Evolutionary conservation across 2,888 invertebrate genomes (phyloP).

Genomic region (Diloba caeruleocephala): DNA sequence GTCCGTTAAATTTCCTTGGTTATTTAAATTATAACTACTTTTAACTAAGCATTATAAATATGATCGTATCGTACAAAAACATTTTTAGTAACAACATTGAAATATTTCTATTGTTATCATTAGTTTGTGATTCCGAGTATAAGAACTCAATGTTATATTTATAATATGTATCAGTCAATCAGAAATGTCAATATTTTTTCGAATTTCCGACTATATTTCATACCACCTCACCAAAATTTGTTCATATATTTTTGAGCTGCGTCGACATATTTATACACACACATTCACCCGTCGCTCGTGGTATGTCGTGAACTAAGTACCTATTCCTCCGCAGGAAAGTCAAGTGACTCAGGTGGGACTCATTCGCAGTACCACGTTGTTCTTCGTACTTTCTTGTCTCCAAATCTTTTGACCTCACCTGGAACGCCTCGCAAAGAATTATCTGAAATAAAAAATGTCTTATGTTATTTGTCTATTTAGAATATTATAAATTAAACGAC

Average conservation of each 20-base stretch:
- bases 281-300: slow-evolving; percentile 12
- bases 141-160: slow-evolving; percentile 44
- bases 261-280: slow-evolving; percentile 31
- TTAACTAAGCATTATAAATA: slow-evolving; percentile 3
- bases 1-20: slow-evolving; percentile 13
- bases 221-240: slow-evolving; percentile 35
- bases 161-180: slow-evolving; percentile 51
- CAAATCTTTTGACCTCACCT: slow-evolving; percentile 79
- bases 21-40: slow-evolving; percentile 16
- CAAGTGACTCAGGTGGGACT: slow-evolving; percentile 45
- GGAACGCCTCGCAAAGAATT: slow-evolving; percentile 86
- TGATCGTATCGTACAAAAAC: slow-evolving; percentile 19
- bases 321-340: slow-evolving; percentile 31
- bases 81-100: slow-evolving; percentile 17
- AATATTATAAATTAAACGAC: not conserved
- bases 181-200: slow-evolving; percentile 27
- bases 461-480: too few species aligned
- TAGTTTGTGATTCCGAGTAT: slow-evolving; percentile 14
- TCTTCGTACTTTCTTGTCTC: slow-evolving; percentile 78
- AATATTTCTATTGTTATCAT: slow-evolving; percentile 20
- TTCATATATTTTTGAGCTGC: slow-evolving; percentile 44
- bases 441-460: slow-evolving; percentile 73
- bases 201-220: slow-evolving; percentile 31
- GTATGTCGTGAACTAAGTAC: slow-evolving; percentile 18
- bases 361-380: slow-evolving; percentile 88